Percentiles rank a stretch among this genome's conserved stretches.
phyloP scores from a whole-genome alignment of 2,888 invertebrate genomes.

The Choristoneura rosaceana region DNA sequence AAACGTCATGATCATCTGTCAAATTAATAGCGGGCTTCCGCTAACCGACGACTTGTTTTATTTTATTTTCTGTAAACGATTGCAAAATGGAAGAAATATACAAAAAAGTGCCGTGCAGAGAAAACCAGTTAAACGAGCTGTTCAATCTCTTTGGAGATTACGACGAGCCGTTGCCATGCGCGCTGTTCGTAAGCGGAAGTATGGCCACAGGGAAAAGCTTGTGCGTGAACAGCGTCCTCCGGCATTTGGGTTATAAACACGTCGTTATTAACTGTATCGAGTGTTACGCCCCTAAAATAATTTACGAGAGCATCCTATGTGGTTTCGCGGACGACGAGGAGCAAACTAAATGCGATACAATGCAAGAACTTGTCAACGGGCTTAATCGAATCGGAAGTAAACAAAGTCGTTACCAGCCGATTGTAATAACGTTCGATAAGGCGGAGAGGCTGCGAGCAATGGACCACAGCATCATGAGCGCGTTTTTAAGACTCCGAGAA shows the following conservation, averaged over 20 bases:
- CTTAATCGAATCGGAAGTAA: constrained; percentile 69
- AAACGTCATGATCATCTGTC: constrained; percentile 14
- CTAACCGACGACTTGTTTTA: constrained; percentile 26
- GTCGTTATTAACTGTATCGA: constrained; percentile 92
- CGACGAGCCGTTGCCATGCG: constrained; percentile 88
- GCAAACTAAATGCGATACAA: constrained; percentile 87
- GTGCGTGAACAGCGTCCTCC: constrained; percentile 87
- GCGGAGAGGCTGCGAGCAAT: constrained; percentile 91
- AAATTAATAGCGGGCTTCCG: constrained; percentile 24
- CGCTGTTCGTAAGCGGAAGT: constrained; percentile 93
- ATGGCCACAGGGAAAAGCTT: constrained; percentile 94
- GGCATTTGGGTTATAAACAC: constrained; percentile 84
- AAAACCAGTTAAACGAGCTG: constrained; percentile 76
- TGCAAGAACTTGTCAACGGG: constrained; percentile 87
- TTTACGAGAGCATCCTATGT: constrained; percentile 91
- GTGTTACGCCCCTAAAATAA: constrained; percentile 90
- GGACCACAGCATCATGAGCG: constrained; percentile 90
- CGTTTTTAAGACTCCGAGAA: constrained; percentile 90
- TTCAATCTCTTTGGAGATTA: constrained; percentile 81
- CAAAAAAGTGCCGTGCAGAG: constrained; percentile 79
- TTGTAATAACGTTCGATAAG: constrained; percentile 91
- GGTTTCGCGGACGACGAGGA: constrained; percentile 78
- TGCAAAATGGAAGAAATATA: constrained; percentile 81
- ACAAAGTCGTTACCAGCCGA: constrained; percentile 68
- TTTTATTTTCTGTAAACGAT: constrained; percentile 10